These are phyloP conservation scores for Ophion costatus DNA, from an alignment of 2,888 invertebrate genomes.

Conservation along the genomic window DNA sequence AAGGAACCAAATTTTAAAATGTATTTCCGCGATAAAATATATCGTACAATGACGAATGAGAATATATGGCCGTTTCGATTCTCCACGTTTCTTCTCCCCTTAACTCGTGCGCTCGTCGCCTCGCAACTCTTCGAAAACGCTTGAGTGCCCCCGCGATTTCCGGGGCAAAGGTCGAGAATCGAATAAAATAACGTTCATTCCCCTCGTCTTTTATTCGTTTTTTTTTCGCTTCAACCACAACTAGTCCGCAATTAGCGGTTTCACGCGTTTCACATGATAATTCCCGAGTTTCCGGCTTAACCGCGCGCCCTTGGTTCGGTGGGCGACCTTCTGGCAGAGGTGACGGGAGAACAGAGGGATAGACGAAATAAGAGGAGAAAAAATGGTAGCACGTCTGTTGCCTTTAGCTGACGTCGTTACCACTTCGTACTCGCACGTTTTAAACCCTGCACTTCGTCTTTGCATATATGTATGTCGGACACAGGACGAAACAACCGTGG, in stretches of 20 bases:
- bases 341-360: background rate
- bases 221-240: conserved; percentile 40
- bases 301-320: conserved; percentile 41
- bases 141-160: conserved; percentile 36
- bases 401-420: conserved; percentile 28
- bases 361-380: conserved; percentile 44
- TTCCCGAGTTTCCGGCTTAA: conserved; percentile 54
- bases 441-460: conserved; percentile 25
- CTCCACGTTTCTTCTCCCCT: conserved; percentile 6
- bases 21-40: background rate
- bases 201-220: conserved; percentile 31
- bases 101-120: conserved; percentile 10
- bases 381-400: conserved; percentile 44
- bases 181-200: conserved; percentile 48
- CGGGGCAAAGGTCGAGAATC: conserved; percentile 27
- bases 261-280: conserved; percentile 61
- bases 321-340: conserved; percentile 46
- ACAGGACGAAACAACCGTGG: too few relatives aligned
- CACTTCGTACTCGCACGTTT: conserved; percentile 39
- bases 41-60: conserved; percentile 25
- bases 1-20: background rate
- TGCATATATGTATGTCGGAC: background rate
- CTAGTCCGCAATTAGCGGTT: conserved; percentile 74
- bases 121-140: conserved; percentile 28
- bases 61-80: conserved; percentile 46